These are phyloP conservation scores for Basileuterus tristriatus DNA, from an alignment of 2,797 vertebrate genomes.

Conservation along the genomic window DNA sequence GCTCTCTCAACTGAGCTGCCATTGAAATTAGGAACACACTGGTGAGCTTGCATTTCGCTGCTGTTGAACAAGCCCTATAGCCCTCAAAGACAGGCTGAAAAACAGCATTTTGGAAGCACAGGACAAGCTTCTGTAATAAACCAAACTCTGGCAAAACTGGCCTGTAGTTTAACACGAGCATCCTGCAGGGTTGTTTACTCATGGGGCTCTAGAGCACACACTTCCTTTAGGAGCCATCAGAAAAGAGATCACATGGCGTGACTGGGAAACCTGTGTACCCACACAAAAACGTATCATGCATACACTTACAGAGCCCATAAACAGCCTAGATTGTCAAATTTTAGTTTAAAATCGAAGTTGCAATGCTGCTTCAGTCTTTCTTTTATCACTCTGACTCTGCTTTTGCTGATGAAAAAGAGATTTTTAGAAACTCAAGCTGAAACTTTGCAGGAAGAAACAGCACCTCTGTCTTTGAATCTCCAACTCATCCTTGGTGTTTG, in stretches of 20 bases:
- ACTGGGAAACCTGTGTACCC: not conserved
- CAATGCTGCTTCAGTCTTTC: not conserved
- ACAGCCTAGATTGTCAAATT: not conserved
- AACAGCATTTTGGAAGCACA: not conserved
- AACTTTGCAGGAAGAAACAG: not conserved
- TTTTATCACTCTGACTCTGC: not conserved
- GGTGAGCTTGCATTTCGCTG: not conserved
- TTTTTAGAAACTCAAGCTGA: not conserved
- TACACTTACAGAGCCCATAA: not conserved
- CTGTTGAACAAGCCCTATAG: not conserved
- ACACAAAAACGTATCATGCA: not conserved
- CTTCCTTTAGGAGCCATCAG: not conserved
- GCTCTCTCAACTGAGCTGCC: not conserved
- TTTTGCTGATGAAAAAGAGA: not conserved
- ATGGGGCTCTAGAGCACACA: not conserved
- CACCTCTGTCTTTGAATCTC: not conserved
- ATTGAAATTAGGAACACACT: not conserved
- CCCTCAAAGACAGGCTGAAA: not conserved
- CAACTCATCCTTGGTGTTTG: not conserved
- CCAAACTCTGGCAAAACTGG: not conserved
- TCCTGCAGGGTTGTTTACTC: not conserved
- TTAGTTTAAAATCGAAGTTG: not conserved
- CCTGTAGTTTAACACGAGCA: not conserved
- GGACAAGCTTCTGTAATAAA: not conserved
- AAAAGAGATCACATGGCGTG: not conserved